Evolutionary conservation across 2,113 vertebrate species (phyloP).

Genomic region (Ia io): DNA sequence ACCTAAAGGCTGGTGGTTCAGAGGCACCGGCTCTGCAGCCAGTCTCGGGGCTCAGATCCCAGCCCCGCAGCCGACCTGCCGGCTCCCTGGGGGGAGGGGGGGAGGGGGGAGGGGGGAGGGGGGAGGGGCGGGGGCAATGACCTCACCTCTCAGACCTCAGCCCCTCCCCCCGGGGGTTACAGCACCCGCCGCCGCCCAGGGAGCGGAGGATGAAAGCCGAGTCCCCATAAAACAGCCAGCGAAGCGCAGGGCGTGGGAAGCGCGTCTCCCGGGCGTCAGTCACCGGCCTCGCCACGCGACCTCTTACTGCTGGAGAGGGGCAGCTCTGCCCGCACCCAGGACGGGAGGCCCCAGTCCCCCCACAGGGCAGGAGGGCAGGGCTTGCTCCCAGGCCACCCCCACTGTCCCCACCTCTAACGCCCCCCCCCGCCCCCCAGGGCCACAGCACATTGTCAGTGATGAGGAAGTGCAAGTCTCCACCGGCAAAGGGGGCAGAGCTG

Average conservation of each 20-base stretch:
- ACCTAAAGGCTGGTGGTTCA: neutral
- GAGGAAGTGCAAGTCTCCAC: neutral
- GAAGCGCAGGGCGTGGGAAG: neutral
- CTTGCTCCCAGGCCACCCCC: too few relatives aligned
- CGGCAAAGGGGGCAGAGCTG: neutral
- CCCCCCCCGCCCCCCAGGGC: neutral
- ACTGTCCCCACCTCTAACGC: too few relatives aligned
- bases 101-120: neutral
- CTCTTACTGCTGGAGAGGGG: neutral
- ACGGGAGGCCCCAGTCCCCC: neutral
- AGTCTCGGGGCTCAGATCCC: slow-evolving; percentile 41
- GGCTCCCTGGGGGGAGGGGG: neutral
- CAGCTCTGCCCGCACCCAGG: neutral
- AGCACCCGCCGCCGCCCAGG: neutral
- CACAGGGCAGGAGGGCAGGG: neutral
- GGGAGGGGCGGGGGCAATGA: neutral
- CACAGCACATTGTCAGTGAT: too few relatives aligned
- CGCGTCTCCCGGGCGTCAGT: neutral
- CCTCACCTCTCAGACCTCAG: neutral
- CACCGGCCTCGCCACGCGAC: neutral
- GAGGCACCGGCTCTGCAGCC: neutral
- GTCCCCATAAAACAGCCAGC: neutral
- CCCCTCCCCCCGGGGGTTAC: neutral
- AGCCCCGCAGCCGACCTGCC: neutral
- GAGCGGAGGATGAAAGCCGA: slow-evolving; percentile 21